phyloP scores from a whole-genome alignment of 2,113 vertebrate genomes.

The pig (Sus scrofa) region T2T-Sscrofa CM000820.6:77633501-77634000 shows the following conservation, averaged over 20 bases:
- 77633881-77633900: neutral
- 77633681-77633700: constrained; percentile 50
- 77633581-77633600: constrained; percentile 71
- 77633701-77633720: neutral
- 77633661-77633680: constrained; percentile 68
- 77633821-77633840: neutral
- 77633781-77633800: constrained; percentile 23
- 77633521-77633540: constrained; percentile 49
- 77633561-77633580: constrained; percentile 65
- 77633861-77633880: neutral
- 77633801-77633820: neutral
- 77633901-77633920: constrained; percentile 23
- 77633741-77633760: neutral
- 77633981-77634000: neutral
- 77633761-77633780: constrained; percentile 36
- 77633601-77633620: constrained; percentile 40
- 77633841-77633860: neutral
- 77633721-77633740: constrained; percentile 47
- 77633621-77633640: constrained; percentile 53
- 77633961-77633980: neutral
- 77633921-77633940: neutral
- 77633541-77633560: neutral
- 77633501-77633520: neutral
- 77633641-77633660: constrained; percentile 60
- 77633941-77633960: constrained; percentile 43